These are phyloP conservation scores for Ennomos erosarius DNA, from an alignment of 2,888 invertebrate genomes.

Conservation along the genomic window DNA sequence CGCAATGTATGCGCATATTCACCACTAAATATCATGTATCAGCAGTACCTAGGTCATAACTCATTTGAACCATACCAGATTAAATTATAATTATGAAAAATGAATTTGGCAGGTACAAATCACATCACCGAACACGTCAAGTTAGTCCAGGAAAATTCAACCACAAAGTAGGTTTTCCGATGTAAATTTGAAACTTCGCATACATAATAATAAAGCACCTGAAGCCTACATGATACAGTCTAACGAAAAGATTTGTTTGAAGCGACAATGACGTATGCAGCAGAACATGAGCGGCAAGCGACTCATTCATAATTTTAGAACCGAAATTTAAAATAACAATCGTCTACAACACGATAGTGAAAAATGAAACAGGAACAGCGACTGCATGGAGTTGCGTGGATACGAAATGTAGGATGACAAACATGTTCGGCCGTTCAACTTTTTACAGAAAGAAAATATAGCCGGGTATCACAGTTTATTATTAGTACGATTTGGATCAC, in stretches of 20 bases:
- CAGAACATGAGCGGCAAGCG: constrained; percentile 45
- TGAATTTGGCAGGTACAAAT: not conserved
- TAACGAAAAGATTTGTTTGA: constrained; percentile 51
- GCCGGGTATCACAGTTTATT: constrained; percentile 30
- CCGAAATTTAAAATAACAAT: constrained; percentile 68
- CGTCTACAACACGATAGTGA: constrained; percentile 65
- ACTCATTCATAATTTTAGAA: constrained; percentile 73
- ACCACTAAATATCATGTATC: constrained; percentile 16
- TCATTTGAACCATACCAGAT: constrained; percentile 14
- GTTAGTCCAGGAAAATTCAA: constrained; percentile 21
- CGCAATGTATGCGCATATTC: constrained; percentile 30
- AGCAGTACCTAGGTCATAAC: too few species aligned
- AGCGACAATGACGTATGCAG: constrained; percentile 46
- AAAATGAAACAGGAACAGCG: constrained; percentile 73
- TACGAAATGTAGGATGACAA: constrained; percentile 70
- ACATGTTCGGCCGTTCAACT: constrained; percentile 68
- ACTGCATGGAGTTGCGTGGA: constrained; percentile 54
- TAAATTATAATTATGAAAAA: constrained; percentile 4
- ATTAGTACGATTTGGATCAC: not conserved
- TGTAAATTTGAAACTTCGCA: too few species aligned
- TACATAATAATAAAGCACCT: too few species aligned
- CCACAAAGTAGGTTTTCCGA: too few species aligned
- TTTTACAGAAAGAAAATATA: constrained; percentile 51
- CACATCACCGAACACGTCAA: constrained; percentile 22
- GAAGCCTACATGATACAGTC: constrained; percentile 16